Evolutionary conservation across 2,888 invertebrate species (phyloP).

Genomic region (Nineta flava): DNA sequence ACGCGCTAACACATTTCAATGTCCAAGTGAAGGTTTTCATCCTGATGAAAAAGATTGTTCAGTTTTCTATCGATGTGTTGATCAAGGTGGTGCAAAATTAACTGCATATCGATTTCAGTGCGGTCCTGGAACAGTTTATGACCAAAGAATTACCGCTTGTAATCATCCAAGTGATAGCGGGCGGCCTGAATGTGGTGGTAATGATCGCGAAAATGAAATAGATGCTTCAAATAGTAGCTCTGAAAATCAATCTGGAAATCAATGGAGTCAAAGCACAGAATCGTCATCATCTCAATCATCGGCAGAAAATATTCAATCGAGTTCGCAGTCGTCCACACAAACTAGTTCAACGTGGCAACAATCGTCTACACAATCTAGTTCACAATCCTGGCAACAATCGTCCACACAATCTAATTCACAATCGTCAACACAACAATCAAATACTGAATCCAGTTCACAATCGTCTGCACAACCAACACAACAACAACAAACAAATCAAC

Average conservation of each 20-base stretch:
- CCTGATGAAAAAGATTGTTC: conserved; percentile 55
- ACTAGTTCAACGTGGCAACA: conserved; percentile 8
- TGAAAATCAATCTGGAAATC: background rate
- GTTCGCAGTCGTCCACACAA: conserved; percentile 8
- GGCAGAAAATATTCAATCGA: conserved; percentile 11
- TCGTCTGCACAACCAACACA: conserved; percentile 10
- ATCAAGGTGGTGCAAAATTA: conserved; percentile 36
- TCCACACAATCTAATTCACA: conserved; percentile 8
- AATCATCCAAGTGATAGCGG: conserved; percentile 53
- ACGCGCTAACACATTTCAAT: conserved; percentile 28
- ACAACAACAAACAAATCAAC: conserved; percentile 7
- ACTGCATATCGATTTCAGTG: conserved; percentile 53
- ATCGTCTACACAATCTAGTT: conserved; percentile 2
- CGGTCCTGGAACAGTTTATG: conserved; percentile 59
- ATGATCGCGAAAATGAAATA: conserved; percentile 31
- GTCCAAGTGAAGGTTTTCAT: conserved; percentile 53
- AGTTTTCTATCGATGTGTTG: conserved; percentile 59
- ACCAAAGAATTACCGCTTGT: conserved; percentile 47
- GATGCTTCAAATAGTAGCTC: conserved; percentile 14
- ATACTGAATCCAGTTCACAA: conserved; percentile 8
- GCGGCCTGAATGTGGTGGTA: conserved; percentile 46
- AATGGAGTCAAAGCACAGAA: conserved; percentile 12
- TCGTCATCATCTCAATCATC: conserved; percentile 7
- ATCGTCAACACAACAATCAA: conserved; percentile 4
- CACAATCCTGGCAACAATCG: conserved; percentile 2